Conservation (phyloP, 2,113 vertebrate species). For the Romanogobio albipinnatus region DNA sequence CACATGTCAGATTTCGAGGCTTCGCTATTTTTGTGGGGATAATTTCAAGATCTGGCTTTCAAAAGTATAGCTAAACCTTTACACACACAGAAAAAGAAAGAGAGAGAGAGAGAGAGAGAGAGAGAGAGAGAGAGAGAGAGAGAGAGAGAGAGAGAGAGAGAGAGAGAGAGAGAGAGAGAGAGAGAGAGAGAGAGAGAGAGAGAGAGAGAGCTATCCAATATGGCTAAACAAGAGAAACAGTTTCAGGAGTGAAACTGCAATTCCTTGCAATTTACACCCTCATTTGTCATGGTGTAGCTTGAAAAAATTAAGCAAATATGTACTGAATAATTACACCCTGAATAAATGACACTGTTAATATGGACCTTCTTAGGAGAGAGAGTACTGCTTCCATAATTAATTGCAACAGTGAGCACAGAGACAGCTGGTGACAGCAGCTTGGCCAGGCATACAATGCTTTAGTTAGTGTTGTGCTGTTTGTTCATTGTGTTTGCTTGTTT, state of each 20-base stretch:
- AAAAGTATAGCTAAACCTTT: neutral
- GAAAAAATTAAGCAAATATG: conserved; percentile 40
- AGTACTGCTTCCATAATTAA: conserved; percentile 55
- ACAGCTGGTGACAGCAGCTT: conserved; percentile 52
- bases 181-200: neutral
- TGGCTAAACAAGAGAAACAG: conserved; percentile 16
- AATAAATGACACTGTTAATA: conserved; percentile 55
- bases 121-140: no score
- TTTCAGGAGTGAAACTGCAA: conserved; percentile 28
- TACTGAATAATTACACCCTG: conserved; percentile 51
- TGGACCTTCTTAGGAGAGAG: conserved; percentile 46
- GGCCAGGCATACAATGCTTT: conserved; percentile 42
- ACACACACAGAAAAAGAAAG: no score
- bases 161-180: no score
- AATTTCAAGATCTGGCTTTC: neutral
- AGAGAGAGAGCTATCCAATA: neutral
- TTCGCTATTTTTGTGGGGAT: neutral
- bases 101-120: no score
- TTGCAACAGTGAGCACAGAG: conserved; percentile 50
- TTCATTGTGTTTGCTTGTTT: conserved; percentile 37
- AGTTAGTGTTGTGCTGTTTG: conserved; percentile 45
- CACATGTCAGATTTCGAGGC: neutral
- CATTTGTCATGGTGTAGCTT: conserved; percentile 48
- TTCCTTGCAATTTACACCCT: conserved; percentile 37
- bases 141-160: no score